Evolutionary conservation across 2,797 vertebrate genomes (phyloP).

Genomic region (Emydoidea blandingii): DNA sequence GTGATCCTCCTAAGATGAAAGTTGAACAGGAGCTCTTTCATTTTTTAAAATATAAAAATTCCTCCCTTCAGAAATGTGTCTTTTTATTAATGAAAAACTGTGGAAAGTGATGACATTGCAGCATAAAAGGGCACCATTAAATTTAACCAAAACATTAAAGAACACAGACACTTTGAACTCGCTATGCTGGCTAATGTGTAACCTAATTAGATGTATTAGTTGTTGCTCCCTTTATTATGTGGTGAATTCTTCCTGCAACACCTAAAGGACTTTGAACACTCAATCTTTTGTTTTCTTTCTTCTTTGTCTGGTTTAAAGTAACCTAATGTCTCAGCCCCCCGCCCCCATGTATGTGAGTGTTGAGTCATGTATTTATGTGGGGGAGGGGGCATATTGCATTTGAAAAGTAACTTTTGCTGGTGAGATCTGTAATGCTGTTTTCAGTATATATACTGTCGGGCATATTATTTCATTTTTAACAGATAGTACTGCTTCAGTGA

Average conservation of each 20-base stretch:
- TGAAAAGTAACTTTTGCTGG: neutral
- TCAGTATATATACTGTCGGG: neutral
- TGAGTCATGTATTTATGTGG: neutral
- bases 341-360: neutral
- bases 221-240: neutral
- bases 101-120: neutral
- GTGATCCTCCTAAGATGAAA: neutral
- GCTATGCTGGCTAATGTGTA: neutral
- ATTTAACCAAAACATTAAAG: neutral
- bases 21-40: neutral
- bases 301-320: neutral
- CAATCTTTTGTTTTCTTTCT: neutral
- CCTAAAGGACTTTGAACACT: neutral
- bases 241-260: neutral
- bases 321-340: neutral
- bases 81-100: neutral
- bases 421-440: neutral
- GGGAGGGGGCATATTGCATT: neutral
- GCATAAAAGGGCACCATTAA: neutral
- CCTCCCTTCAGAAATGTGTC: neutral
- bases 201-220: neutral
- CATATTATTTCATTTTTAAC: neutral
- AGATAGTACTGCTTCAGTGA: neutral
- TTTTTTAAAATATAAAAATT: neutral
- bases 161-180: neutral